Evolutionary conservation across 1,140 invertebrate species (phyloP).

Genomic region (Battus philenor): DNA sequence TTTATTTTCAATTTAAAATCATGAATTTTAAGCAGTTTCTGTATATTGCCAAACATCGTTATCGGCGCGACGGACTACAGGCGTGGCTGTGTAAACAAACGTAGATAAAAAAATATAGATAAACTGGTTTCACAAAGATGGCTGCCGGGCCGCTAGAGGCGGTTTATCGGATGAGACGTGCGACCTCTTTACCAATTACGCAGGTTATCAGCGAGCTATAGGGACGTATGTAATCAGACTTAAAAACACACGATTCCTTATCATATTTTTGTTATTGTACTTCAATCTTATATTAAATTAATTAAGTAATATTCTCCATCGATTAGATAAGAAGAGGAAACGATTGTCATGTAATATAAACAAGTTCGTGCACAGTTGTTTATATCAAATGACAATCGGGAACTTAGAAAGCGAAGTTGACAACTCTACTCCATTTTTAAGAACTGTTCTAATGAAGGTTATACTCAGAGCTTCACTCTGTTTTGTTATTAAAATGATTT

Average conservation of each 20-base stretch:
- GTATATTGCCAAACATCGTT: constrained; percentile 35
- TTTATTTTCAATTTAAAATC: constrained; percentile 15
- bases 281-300: too few relatives aligned
- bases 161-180: constrained; percentile 36
- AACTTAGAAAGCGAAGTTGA: too few relatives aligned
- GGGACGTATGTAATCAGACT: constrained; percentile 1
- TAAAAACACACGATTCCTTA: constrained; percentile 8
- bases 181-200: constrained; percentile 36
- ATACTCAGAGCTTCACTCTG: too few relatives aligned
- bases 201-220: constrained; percentile 20
- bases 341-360: too few relatives aligned
- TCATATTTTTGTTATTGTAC: neutral
- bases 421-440: too few relatives aligned
- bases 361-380: too few relatives aligned
- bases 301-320: too few relatives aligned
- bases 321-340: too few relatives aligned
- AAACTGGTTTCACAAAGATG: constrained; percentile 40
- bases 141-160: constrained; percentile 28
- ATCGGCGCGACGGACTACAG: constrained; percentile 31
- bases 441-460: too few relatives aligned
- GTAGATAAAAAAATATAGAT: constrained; percentile 33
- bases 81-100: constrained; percentile 42
- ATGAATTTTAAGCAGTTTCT: constrained; percentile 11
- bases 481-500: too few relatives aligned
- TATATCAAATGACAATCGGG: too few relatives aligned